These are phyloP conservation scores for Zingel zingel DNA, from an alignment of 2,113 vertebrate species.

Conservation along the genomic window DNA sequence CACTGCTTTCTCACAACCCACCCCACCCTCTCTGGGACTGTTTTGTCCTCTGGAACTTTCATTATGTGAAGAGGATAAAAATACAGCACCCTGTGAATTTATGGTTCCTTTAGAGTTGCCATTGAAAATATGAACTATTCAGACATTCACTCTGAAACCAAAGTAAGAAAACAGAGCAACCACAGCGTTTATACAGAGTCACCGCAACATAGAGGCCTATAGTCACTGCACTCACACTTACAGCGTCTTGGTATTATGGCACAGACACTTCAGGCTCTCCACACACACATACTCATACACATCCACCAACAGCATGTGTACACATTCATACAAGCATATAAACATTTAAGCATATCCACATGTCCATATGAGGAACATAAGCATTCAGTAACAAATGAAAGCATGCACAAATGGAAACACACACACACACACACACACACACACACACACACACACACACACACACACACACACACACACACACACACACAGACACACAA, in stretches of 20 bases:
- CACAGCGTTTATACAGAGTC: constrained; percentile 81
- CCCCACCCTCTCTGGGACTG: constrained; percentile 62
- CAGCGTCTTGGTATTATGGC: constrained; percentile 72
- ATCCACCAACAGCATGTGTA: constrained; percentile 39
- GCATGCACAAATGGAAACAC: constrained; percentile 2
- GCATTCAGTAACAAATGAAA: constrained; percentile 38
- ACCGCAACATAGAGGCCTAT: constrained; percentile 80
- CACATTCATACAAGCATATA: constrained; percentile 44
- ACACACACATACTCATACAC: constrained; percentile 28
- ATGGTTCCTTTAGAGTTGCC: constrained; percentile 77
- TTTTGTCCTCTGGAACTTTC: constrained; percentile 84
- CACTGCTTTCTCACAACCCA: constrained; percentile 64
- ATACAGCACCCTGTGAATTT: constrained; percentile 83
- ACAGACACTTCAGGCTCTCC: constrained; percentile 46
- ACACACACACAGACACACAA: neutral
- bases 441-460: neutral
- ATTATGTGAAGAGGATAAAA: constrained; percentile 84
- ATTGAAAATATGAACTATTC: constrained; percentile 85
- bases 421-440: neutral
- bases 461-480: constrained; percentile 16
- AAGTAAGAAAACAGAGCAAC: constrained; percentile 84
- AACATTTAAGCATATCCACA: constrained; percentile 60
- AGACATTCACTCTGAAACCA: constrained; percentile 80
- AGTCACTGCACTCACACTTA: constrained; percentile 60
- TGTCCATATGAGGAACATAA: constrained; percentile 23